Conservation (phyloP, 2,888 invertebrate genomes). For the Torymus aiolomorphi region DNA sequence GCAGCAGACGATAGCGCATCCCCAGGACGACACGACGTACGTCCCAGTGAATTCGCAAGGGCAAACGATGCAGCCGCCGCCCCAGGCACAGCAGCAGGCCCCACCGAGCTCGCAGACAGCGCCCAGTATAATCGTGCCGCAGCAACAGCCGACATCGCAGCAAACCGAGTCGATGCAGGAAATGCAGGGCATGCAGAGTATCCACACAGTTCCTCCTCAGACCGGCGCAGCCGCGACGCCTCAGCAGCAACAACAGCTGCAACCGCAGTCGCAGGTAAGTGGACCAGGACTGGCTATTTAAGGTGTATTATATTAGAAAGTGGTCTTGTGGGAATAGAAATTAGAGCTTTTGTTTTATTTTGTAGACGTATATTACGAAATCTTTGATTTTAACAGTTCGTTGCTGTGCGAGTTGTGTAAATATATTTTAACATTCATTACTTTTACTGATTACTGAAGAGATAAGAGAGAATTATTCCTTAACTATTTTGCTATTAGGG, state of each 20-base stretch:
- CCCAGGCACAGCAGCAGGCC: conserved; percentile 66
- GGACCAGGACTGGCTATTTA: too few relatives aligned
- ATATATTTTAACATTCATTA: too few relatives aligned
- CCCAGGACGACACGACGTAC: conserved; percentile 48
- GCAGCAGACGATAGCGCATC: conserved; percentile 73
- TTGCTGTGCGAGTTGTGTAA: too few relatives aligned
- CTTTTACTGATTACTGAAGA: too few relatives aligned
- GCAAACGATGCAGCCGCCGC: conserved; percentile 66
- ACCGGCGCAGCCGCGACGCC: conserved; percentile 70
- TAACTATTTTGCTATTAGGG: too few relatives aligned
- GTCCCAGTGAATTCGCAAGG: conserved; percentile 67
- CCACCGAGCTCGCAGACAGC: conserved; percentile 64
- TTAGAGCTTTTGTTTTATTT: too few relatives aligned
- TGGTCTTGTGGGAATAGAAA: too few relatives aligned
- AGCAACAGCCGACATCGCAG: conserved; percentile 67
- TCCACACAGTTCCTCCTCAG: conserved; percentile 74
- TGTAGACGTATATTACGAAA: too few relatives aligned
- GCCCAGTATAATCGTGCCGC: conserved; percentile 68
- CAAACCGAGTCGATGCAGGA: conserved; percentile 64
- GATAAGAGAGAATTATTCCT: too few relatives aligned
- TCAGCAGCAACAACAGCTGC: conserved; percentile 65
- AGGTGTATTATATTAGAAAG: too few relatives aligned
- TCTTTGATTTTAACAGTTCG: too few relatives aligned
- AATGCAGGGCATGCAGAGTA: conserved; percentile 71
- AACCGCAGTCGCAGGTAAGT: conserved; percentile 69